These are phyloP conservation scores for Papilio polytes DNA, from an alignment of 1,140 invertebrate species.

Conservation along the genomic window DNA sequence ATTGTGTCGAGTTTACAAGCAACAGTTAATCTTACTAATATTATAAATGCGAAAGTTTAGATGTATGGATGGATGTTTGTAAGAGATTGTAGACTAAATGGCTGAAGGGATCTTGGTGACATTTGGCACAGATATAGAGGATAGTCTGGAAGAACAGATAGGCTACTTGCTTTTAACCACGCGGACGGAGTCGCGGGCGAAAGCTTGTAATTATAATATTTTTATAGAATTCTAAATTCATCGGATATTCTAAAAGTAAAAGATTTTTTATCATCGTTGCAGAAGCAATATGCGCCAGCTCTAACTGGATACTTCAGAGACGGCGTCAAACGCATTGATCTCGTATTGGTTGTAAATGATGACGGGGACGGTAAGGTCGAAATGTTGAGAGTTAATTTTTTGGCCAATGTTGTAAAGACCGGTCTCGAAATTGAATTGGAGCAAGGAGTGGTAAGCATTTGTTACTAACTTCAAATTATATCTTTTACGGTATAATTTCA, in stretches of 20 bases:
- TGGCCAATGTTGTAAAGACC: conserved; percentile 45
- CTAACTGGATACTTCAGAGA: conserved; percentile 46
- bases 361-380: conserved; percentile 38
- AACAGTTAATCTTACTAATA: too few species aligned
- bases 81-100: too few species aligned
- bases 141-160: too few species aligned
- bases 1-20: too few species aligned
- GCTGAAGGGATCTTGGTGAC: too few species aligned
- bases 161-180: too few species aligned
- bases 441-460: conserved; percentile 44
- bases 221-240: too few species aligned
- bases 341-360: conserved; percentile 46
- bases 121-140: too few species aligned
- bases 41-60: too few species aligned
- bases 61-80: too few species aligned
- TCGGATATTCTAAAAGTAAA: background rate
- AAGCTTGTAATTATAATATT: too few species aligned
- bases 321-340: conserved; percentile 47
- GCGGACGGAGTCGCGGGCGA: too few species aligned
- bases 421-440: conserved; percentile 51
- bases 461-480: background rate
- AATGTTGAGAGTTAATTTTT: conserved; percentile 44
- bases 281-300: conserved; percentile 9
- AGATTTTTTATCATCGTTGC: background rate
- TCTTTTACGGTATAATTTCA: background rate